Conservation (phyloP, 1,140 invertebrate species). For the Epicauta chinensis region DNA sequence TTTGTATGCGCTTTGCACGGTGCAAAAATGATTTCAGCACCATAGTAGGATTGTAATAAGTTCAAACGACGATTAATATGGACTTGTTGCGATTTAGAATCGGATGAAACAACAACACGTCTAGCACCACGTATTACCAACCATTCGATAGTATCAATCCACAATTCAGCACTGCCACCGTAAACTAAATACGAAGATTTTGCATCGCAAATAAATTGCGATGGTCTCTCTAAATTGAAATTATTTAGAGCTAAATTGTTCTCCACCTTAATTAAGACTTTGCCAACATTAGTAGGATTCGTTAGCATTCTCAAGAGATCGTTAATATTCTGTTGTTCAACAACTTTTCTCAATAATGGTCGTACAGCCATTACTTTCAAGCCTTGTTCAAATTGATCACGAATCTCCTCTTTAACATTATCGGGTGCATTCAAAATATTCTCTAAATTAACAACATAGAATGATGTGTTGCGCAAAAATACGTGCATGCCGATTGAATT, state of each 20-base stretch:
- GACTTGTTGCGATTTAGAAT: conserved; percentile 29
- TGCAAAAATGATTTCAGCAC: conserved; percentile 29
- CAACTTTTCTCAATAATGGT: conserved; percentile 32
- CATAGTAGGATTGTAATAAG: conserved; percentile 29
- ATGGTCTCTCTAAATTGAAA: conserved; percentile 33
- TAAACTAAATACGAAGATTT: conserved; percentile 36
- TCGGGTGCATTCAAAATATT: conserved; percentile 23
- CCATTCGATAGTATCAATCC: conserved; percentile 83
- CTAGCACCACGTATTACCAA: conserved; percentile 71
- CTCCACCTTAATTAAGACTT: conserved; percentile 32
- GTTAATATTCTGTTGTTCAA: conserved; percentile 29
- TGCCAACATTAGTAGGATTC: conserved; percentile 33
- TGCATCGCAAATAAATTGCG: conserved; percentile 37
- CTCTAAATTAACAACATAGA: conserved; percentile 32
- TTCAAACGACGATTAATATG: conserved; percentile 30
- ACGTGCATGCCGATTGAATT: conserved; percentile 53
- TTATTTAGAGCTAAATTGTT: conserved; percentile 30
- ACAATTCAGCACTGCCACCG: conserved; percentile 76
- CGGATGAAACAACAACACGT: conserved; percentile 54
- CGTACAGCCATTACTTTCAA: conserved; percentile 25
- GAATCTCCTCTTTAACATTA: conserved; percentile 34
- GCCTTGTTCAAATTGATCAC: conserved; percentile 27
- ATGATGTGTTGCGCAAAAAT: conserved; percentile 48
- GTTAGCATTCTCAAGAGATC: conserved; percentile 29
- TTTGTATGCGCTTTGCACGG: conserved; percentile 29